phyloP scores from a whole-genome alignment of 1,140 invertebrate genomes.

The Magallana ariakensis region DNA sequence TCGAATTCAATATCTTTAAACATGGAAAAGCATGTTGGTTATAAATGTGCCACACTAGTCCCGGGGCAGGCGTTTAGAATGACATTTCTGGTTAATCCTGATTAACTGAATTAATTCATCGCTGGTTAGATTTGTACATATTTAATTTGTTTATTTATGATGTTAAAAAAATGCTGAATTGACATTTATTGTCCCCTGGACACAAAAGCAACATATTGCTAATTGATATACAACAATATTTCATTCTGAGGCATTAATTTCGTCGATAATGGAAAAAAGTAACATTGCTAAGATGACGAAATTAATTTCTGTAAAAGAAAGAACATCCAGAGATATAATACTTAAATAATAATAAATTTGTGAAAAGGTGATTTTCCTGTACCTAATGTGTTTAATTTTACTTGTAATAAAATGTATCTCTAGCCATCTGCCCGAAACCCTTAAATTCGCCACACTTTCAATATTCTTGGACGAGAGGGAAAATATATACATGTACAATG shows the following conservation, averaged over 20 bases:
- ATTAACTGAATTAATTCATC: not conserved
- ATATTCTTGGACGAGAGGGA: not conserved
- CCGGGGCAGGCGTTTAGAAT: not conserved
- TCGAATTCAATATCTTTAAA: not conserved
- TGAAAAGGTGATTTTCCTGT: no score
- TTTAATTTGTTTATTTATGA: slow-evolving; percentile 37
- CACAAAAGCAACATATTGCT: not conserved
- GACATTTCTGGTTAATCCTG: slow-evolving; percentile 27
- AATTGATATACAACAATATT: slow-evolving; percentile 9
- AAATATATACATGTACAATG: slow-evolving; percentile 4
- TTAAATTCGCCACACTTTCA: no score
- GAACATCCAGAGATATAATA: no score
- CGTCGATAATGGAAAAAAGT: not conserved
- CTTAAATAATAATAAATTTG: no score
- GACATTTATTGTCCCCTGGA: slow-evolving; percentile 13
- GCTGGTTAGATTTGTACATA: not conserved
- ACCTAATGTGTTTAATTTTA: no score
- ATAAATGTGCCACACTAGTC: not conserved
- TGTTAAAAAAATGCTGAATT: not conserved
- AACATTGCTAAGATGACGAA: not conserved
- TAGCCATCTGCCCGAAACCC: no score
- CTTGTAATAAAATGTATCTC: no score
- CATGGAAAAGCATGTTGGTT: not conserved
- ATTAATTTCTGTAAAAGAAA: no score
- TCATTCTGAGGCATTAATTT: not conserved